Evolutionary conservation across 2,113 vertebrate species (phyloP).

Genomic region (Brachypteracias leptosomus): DNA sequence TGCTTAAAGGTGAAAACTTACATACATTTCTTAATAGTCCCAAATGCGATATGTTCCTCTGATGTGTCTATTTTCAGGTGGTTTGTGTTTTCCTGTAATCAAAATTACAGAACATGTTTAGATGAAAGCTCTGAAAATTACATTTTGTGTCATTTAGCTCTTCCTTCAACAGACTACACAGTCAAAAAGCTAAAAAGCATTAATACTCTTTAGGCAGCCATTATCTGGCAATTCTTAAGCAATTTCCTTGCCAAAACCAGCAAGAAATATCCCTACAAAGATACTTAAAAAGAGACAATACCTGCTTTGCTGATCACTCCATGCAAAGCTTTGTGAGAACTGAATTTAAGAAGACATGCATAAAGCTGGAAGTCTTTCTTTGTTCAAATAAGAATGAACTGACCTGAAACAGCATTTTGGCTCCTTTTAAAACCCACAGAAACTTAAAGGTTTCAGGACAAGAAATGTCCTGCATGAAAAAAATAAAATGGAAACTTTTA

Average conservation of each 20-base stretch:
- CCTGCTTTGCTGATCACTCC: constrained; percentile 10
- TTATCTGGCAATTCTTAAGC: constrained; percentile 16
- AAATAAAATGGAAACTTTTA: background rate
- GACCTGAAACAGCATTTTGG: background rate
- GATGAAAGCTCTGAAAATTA: background rate
- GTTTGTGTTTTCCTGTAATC: background rate
- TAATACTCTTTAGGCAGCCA: background rate
- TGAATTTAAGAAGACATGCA: constrained; percentile 17
- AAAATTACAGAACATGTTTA: background rate
- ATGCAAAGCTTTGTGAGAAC: constrained; percentile 25
- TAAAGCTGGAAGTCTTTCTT: constrained; percentile 15
- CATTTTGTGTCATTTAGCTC: background rate
- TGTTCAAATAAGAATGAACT: constrained; percentile 31
- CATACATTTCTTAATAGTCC: background rate
- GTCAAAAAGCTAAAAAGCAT: background rate
- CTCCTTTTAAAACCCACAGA: constrained; percentile 2
- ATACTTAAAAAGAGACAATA: constrained; percentile 46
- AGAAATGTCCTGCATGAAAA: background rate
- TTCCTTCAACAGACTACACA: background rate
- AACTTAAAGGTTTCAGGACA: background rate
- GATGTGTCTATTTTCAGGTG: background rate
- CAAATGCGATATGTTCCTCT: background rate
- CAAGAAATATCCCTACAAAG: constrained; percentile 2
- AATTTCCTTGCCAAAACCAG: constrained; percentile 37
- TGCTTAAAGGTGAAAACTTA: constrained; percentile 22